Evolutionary conservation across 1,140 invertebrate species (phyloP).

Genomic region (Trinorchestia longiramus): DNA sequence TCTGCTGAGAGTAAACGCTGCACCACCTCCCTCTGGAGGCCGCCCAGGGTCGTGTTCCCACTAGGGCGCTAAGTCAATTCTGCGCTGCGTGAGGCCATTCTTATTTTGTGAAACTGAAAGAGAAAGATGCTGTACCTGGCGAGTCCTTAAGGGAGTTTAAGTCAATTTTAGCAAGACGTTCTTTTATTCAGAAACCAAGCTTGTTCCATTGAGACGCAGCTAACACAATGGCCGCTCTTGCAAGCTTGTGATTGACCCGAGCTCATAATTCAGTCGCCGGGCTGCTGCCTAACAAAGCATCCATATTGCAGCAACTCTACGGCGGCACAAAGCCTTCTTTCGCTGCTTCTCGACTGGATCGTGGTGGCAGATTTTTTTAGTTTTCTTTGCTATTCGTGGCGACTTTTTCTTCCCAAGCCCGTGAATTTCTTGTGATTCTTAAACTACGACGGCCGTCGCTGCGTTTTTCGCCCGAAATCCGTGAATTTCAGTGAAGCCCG

Average conservation of each 20-base stretch:
- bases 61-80: neutral
- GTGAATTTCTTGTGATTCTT: slow-evolving; percentile 3
- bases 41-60: too few species aligned
- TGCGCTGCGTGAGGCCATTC: neutral
- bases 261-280: slow-evolving; percentile 6
- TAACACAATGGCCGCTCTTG: slow-evolving; percentile 2
- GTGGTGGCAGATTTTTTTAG: neutral
- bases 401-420: neutral
- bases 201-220: slow-evolving; percentile 23
- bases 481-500: slow-evolving; percentile 37
- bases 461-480: slow-evolving; percentile 19
- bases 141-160: slow-evolving; percentile 44
- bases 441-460: neutral
- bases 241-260: slow-evolving; percentile 2
- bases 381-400: neutral
- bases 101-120: neutral
- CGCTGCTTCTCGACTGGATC: slow-evolving; percentile 8
- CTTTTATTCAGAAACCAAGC: slow-evolving; percentile 42
- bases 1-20: neutral
- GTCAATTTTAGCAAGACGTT: slow-evolving; percentile 49
- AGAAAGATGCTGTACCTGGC: neutral
- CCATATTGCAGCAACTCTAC: slow-evolving; percentile 14
- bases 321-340: slow-evolving; percentile 19
- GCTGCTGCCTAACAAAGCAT: slow-evolving; percentile 40
- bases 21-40: neutral